These are phyloP conservation scores for Drosophila funebris DNA, from an alignment of 1,140 invertebrate genomes.

Conservation along the genomic window DNA sequence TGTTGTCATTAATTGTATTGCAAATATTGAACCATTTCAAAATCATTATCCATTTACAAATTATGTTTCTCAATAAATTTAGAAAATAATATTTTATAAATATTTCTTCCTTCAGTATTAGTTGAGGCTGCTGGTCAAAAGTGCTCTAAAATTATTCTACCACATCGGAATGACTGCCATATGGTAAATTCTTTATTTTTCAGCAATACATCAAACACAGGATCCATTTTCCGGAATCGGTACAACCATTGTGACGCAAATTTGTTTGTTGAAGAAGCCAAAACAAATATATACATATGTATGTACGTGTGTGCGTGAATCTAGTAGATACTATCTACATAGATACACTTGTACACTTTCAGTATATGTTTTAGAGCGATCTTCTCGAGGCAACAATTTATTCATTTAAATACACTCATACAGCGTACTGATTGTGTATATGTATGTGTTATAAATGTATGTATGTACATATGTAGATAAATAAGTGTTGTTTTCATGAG, in stretches of 20 bases:
- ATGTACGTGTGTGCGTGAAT: background rate
- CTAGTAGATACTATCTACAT: background rate
- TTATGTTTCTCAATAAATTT: slow-evolving; percentile 6
- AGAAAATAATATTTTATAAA: background rate
- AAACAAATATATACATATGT: slow-evolving; percentile 1
- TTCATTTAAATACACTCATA: background rate
- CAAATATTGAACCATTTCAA: background rate
- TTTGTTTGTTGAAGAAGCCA: slow-evolving; percentile 14
- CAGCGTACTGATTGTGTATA: background rate
- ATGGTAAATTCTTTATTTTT: slow-evolving; percentile 3
- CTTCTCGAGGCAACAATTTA: slow-evolving; percentile 8
- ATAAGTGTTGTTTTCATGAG: background rate
- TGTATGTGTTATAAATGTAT: background rate
- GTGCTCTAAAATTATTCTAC: background rate
- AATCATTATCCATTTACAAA: background rate
- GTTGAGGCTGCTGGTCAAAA: background rate
- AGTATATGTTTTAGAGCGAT: background rate
- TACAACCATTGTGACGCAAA: slow-evolving; percentile 4
- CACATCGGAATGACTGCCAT: background rate
- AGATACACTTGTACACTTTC: background rate
- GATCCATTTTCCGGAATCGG: slow-evolving; percentile 9
- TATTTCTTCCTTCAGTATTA: background rate
- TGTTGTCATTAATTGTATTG: background rate
- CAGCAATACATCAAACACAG: slow-evolving; percentile 7
- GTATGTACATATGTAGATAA: background rate